A percentile compares a stretch with the other conserved stretches of the same genome.
Conservation (phyloP, 1,140 invertebrate species). For the Galleria mellonella region DNA sequence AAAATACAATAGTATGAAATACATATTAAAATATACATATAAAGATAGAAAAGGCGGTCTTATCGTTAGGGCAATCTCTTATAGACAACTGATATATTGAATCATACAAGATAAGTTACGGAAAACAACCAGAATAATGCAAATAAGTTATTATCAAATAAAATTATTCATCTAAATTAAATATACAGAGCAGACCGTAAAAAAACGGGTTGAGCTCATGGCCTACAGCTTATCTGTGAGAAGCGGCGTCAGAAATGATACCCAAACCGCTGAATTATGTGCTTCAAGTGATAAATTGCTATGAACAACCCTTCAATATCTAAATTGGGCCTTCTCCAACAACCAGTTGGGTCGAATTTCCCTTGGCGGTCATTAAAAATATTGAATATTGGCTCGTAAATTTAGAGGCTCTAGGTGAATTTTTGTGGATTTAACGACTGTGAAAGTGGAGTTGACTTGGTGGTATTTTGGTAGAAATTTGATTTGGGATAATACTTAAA, state of each 20-base stretch:
- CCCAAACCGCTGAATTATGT: constrained; percentile 14
- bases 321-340: not conserved
- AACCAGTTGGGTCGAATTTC: not conserved
- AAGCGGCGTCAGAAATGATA: constrained; percentile 10
- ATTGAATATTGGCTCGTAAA: not conserved
- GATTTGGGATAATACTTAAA: too few relatives aligned
- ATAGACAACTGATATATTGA: too few relatives aligned
- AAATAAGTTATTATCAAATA: too few relatives aligned
- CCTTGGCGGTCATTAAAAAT: not conserved
- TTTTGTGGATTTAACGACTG: not conserved
- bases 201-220: not conserved
- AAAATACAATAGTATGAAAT: too few relatives aligned
- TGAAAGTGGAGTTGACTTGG: too few relatives aligned
- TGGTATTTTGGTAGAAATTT: too few relatives aligned
- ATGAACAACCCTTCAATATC: not conserved
- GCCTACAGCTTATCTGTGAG: constrained; percentile 11
- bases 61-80: too few relatives aligned
- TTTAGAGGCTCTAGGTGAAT: not conserved
- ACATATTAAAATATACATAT: too few relatives aligned
- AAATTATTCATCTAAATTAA: too few relatives aligned
- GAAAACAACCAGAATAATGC: too few relatives aligned
- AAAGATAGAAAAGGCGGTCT: too few relatives aligned
- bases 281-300: constrained; percentile 15
- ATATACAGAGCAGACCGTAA: not conserved
- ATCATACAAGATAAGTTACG: too few relatives aligned